Evolutionary conservation across 2,888 invertebrate genomes (phyloP).

Genomic region (Macaria notata): DNA sequence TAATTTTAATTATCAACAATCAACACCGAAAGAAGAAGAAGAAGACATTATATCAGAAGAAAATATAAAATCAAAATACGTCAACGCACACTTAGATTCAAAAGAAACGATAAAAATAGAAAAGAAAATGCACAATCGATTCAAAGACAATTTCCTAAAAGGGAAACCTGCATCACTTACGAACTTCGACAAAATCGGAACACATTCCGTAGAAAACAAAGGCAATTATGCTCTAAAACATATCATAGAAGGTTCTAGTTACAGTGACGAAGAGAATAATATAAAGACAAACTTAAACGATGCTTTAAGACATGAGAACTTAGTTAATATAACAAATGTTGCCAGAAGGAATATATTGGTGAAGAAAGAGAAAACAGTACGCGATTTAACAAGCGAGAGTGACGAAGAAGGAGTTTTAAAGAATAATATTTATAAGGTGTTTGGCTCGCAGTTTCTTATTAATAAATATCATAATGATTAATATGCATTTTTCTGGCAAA

Average conservation of each 20-base stretch:
- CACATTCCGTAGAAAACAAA: too few relatives aligned
- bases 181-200: neutral
- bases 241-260: neutral
- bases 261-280: slow-evolving; percentile 2
- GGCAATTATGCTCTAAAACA: too few relatives aligned
- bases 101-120: neutral
- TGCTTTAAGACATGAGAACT: slow-evolving; percentile 1
- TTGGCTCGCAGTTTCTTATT: neutral
- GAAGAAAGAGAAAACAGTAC: neutral
- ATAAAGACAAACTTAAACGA: slow-evolving; percentile 1
- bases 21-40: too few relatives aligned
- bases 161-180: neutral
- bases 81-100: neutral
- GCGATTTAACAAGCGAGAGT: neutral
- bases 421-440: slow-evolving; percentile 18
- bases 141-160: slow-evolving; percentile 5
- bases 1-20: too few relatives aligned
- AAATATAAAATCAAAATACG: neutral
- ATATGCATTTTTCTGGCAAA: too few relatives aligned
- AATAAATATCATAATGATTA: too few relatives aligned
- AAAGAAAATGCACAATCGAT: neutral
- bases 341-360: neutral
- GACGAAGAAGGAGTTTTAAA: slow-evolving; percentile 13
- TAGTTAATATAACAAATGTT: neutral
- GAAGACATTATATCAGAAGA: too few relatives aligned